phyloP scores from a whole-genome alignment of 2,113 vertebrate genomes.

The human (Homo sapiens) region GRCh38 chr20:46034501-46035000 shows the following conservation, averaged over 20 bases:
- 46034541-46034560: neutral
- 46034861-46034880: neutral
- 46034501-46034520: neutral
- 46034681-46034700: neutral
- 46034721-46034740: neutral
- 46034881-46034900: no score
- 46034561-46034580: neutral
- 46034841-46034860: neutral
- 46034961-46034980: slow-evolving; percentile 99
- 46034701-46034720: neutral
- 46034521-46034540: neutral
- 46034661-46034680: neutral
- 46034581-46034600: neutral
- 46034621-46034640: neutral
- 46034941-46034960: slow-evolving; percentile 95
- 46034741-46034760: neutral
- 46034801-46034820: neutral
- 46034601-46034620: neutral
- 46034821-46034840: neutral
- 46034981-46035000: slow-evolving; percentile 97
- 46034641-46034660: neutral
- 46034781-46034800: neutral
- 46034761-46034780: neutral
- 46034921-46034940: slow-evolving; percentile 26
- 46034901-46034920: neutral